phyloP scores from a whole-genome alignment of 2,797 vertebrate species.

The Pelodytes ibericus region DNA sequence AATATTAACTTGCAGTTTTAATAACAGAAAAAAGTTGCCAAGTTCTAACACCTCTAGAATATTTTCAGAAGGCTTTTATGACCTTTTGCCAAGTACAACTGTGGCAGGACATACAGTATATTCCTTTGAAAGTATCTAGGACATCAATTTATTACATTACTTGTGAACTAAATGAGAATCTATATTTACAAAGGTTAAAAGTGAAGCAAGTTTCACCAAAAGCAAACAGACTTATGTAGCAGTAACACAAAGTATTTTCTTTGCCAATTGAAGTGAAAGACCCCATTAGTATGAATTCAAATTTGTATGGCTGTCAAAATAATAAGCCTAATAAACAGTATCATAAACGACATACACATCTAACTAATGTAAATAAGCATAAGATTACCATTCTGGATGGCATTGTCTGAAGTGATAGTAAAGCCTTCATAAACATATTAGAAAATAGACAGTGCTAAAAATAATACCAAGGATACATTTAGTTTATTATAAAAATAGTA shows the following conservation, averaged over 20 bases:
- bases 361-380: neutral
- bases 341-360: neutral
- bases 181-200: constrained; percentile 18
- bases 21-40: neutral
- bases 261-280: constrained; percentile 3
- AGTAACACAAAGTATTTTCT: neutral
- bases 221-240: neutral
- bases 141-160: constrained; percentile 24
- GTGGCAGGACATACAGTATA: constrained; percentile 22
- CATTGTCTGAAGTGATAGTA: no score
- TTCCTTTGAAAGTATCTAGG: constrained; percentile 4
- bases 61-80: constrained; percentile 11
- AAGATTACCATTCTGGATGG: no score
- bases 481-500: no score
- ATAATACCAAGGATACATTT: no score
- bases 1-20: constrained; percentile 14
- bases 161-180: constrained; percentile 6
- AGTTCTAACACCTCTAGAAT: constrained; percentile 5
- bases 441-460: no score
- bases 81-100: constrained; percentile 12
- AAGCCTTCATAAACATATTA: no score
- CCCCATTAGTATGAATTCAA: constrained; percentile 3
- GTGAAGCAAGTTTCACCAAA: constrained; percentile 13
- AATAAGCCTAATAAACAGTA: neutral
- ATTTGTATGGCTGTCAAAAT: neutral